phyloP scores from a whole-genome alignment of 2,797 vertebrate species.

The Syngnathus rostellatus region DNA sequence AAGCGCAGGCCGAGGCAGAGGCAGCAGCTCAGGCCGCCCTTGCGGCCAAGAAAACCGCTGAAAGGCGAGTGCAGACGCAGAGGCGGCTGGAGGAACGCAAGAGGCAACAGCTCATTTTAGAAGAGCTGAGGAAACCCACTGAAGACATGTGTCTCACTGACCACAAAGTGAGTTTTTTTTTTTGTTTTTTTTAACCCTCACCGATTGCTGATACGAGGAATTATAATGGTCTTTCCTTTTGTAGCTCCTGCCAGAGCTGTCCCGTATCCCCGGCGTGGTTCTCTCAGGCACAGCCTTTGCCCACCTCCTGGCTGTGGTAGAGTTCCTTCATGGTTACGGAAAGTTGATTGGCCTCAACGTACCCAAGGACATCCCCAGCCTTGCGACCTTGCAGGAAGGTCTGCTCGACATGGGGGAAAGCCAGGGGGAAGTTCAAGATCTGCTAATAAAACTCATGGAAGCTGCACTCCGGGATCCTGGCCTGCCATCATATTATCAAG shows the following conservation, averaged over 20 bases:
- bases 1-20: conserved; percentile 76
- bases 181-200: no score
- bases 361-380: conserved; percentile 82
- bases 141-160: conserved; percentile 96
- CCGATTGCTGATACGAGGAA: no score
- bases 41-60: conserved; percentile 75
- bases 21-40: conserved; percentile 74
- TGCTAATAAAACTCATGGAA: conserved; percentile 80
- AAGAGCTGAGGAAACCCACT: conserved; percentile 91
- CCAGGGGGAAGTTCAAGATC: conserved; percentile 79
- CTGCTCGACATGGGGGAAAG: conserved; percentile 81
- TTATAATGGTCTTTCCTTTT: conserved; percentile 11
- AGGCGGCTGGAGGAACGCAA: conserved; percentile 82
- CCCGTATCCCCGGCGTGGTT: conserved; percentile 80
- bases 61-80: conserved; percentile 74
- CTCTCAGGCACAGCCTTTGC: conserved; percentile 83
- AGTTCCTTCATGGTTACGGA: conserved; percentile 89
- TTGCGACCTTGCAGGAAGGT: conserved; percentile 84
- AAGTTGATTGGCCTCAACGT: conserved; percentile 84
- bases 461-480: conserved; percentile 84
- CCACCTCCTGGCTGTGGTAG: conserved; percentile 82
- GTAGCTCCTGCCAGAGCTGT: conserved; percentile 82
- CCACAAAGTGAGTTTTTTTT: conserved; percentile 73
- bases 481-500: conserved; percentile 86
- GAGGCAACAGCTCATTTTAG: conserved; percentile 85